Evolutionary conservation across 2,888 invertebrate species (phyloP), one percentile per base, ranked within the genome.

Genomic region (Dryobota labecula): DNA sequence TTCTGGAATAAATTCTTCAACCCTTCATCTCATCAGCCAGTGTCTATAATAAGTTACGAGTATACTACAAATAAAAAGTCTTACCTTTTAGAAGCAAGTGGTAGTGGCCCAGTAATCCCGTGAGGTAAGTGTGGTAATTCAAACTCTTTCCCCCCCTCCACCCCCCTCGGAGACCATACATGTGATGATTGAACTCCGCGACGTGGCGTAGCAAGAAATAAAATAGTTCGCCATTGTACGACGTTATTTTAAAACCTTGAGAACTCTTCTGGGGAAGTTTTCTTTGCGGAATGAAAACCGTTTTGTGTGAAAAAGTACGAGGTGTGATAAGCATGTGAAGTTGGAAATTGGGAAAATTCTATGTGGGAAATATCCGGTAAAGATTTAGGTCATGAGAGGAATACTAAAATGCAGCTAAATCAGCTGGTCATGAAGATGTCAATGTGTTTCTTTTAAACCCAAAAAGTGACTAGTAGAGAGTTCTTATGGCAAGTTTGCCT

Each of bases 71-170:
- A 41, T 0, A 33, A 27, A 9, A 18, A 20, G 27, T 27, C 11
- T 13, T 57, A 76, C 36, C 53, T 57, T 30, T 36, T 15, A 18
- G 33, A 53, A 71, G 56, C 75, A 56, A 80, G 30, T 73, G 45
- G 86, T 87, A 87, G 73, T 51, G 78, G 79, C 38, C 8, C 11
- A 79, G 80, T 85, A 85, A 82, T 86, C 84, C 80, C 78, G 41
- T 33, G 84, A 82, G 84, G 82, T 87, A 84, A 84, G 73, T 66
- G 80, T 69, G 77, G 85, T 86, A 85, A 88, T 88, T 87, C 86
- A 82, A 84, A 83, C 76, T 80, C 79, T 84, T 85, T 62, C 69
- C 67, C 60, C 60, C 63, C 41, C 60, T 54, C 58, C 30, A 24
- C 66, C 64, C 76, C 61, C 80, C 74, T 63, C 62, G 27, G 85